A percentile compares a stretch with the other conserved stretches of the same genome.
These are phyloP conservation scores for Lepetodrilus schrolli DNA, from an alignment of 2,888 invertebrate species.

Conservation along the genomic window DNA sequence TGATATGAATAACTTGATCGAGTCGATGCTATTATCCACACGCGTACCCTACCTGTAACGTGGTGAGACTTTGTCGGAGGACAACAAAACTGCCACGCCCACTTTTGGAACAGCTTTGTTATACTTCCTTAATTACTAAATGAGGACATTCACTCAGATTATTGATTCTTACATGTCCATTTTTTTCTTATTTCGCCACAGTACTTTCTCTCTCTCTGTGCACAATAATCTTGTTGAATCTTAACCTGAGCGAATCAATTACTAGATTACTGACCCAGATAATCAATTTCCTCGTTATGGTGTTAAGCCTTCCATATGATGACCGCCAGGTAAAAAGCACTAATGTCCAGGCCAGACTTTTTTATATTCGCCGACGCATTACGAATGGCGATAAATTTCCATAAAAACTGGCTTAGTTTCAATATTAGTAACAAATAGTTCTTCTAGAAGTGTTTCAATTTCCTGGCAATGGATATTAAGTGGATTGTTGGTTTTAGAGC, in stretches of 20 bases:
- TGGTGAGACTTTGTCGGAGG: background rate
- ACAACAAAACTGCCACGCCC: background rate
- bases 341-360: background rate
- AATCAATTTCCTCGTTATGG: background rate
- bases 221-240: conserved; percentile 7
- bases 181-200: background rate
- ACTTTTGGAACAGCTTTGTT: background rate
- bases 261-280: background rate
- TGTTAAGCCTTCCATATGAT: background rate
- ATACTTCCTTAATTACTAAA: conserved; percentile 3
- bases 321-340: background rate
- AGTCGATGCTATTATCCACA: too few species aligned
- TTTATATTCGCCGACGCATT: background rate
- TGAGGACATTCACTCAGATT: background rate
- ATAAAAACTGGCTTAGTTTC: background rate
- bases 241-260: background rate
- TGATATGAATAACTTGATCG: too few species aligned
- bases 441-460: background rate
- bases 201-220: background rate
- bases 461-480: background rate
- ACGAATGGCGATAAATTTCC: background rate
- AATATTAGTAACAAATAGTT: background rate
- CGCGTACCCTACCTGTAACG: background rate
- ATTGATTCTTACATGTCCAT: conserved; percentile 1
- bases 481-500: background rate